Conservation (phyloP, 2,113 vertebrate species). For the Synchiropus splendidus region DNA sequence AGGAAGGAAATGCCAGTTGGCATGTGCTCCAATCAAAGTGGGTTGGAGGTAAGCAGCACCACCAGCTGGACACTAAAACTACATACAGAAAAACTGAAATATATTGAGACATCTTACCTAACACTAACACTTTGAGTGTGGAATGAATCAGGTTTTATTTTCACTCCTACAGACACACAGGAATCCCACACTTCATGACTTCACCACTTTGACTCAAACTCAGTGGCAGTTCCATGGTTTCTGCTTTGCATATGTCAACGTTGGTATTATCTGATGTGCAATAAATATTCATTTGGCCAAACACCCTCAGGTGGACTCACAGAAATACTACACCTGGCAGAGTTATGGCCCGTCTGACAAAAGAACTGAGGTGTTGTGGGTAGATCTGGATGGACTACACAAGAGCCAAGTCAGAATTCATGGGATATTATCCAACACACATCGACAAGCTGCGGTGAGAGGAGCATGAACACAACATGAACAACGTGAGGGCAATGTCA, state of each 20-base stretch:
- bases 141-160: background rate
- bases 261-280: background rate
- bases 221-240: too few species aligned
- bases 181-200: too few species aligned
- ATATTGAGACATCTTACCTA: slow-evolving; percentile 2
- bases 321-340: slow-evolving; percentile 81
- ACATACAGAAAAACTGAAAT: background rate
- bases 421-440: slow-evolving; percentile 83
- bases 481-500: background rate
- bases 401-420: slow-evolving; percentile 78
- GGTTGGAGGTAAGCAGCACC: slow-evolving; percentile 35
- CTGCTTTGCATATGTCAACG: background rate
- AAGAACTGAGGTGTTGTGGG: slow-evolving; percentile 71
- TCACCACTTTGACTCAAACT: too few species aligned
- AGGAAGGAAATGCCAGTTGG: slow-evolving; percentile 4
- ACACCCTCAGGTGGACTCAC: slow-evolving; percentile 74
- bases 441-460: slow-evolving; percentile 87
- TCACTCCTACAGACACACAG: too few species aligned
- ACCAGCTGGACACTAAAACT: slow-evolving; percentile 38
- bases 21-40: background rate
- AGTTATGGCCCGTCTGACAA: slow-evolving; percentile 72
- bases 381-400: slow-evolving; percentile 70
- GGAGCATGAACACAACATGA: background rate
- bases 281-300: too few species aligned
- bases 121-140: background rate